These are phyloP conservation scores for Chelonus formosanus DNA, from an alignment of 2,888 invertebrate species.

Conservation along the genomic window DNA sequence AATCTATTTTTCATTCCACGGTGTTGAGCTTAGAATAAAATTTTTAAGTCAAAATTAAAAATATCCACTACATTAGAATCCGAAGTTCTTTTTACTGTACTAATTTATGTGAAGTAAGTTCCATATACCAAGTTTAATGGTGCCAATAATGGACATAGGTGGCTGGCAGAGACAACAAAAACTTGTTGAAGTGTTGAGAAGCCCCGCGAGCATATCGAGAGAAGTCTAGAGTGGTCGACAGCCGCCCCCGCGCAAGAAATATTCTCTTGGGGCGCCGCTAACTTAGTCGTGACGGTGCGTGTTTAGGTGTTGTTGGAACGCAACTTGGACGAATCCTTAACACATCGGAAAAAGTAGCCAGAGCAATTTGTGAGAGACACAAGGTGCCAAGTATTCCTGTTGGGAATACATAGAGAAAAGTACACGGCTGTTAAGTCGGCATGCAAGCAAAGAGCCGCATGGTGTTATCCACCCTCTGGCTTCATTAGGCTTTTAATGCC, in stretches of 20 bases:
- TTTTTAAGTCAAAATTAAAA: no score
- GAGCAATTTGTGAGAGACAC: constrained; percentile 56
- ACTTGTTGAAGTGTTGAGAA: constrained; percentile 27
- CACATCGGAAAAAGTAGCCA: constrained; percentile 51
- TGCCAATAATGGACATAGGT: constrained; percentile 3
- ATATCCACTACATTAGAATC: no score
- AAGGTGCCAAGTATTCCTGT: constrained; percentile 49
- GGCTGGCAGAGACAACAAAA: constrained; percentile 28
- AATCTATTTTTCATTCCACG: no score
- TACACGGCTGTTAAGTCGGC: constrained; percentile 30
- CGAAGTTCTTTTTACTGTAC: no score
- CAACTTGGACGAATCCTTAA: constrained; percentile 44
- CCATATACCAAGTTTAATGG: no score
- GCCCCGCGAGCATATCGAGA: constrained; percentile 18
- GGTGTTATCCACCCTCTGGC: constrained; percentile 26
- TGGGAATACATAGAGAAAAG: constrained; percentile 24
- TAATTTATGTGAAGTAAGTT: no score
- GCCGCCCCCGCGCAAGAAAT: constrained; percentile 25
- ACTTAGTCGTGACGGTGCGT: constrained; percentile 44
- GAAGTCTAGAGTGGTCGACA: constrained; percentile 5
- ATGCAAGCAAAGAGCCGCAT: constrained; percentile 42
- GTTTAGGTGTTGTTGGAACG: constrained; percentile 59
- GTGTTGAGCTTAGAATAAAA: no score
- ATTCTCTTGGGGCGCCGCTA: constrained; percentile 37
- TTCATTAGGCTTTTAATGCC: constrained; percentile 45